Conservation (phyloP, 2,113 vertebrate species). For the Pygoscelis antarcticus region DNA sequence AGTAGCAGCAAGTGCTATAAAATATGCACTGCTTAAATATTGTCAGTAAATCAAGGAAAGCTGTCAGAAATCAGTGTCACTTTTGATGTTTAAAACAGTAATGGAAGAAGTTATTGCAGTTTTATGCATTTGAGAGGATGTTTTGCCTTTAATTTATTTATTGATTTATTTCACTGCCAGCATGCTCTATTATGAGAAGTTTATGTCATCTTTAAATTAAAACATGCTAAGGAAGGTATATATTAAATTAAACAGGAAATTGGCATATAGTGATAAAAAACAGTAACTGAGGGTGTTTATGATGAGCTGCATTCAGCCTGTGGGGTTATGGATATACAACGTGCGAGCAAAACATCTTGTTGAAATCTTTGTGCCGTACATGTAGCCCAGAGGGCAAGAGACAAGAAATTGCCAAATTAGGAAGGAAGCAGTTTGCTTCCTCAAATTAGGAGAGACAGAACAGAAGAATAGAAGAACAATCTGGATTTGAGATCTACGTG, state of each 20-base stretch:
- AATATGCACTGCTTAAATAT: not conserved
- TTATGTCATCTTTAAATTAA: constrained; percentile 49
- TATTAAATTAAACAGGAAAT: constrained; percentile 48
- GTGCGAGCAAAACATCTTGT: not conserved
- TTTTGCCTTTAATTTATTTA: constrained; percentile 21
- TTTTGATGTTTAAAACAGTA: constrained; percentile 43
- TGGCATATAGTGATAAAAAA: not conserved
- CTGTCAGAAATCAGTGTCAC: not conserved
- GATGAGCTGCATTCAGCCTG: not conserved
- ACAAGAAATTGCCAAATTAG: not conserved
- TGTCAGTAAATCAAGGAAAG: constrained; percentile 14
- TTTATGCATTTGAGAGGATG: constrained; percentile 19
- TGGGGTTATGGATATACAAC: not conserved
- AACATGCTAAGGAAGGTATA: constrained; percentile 28
- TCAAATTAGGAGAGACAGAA: not conserved
- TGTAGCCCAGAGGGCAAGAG: not conserved
- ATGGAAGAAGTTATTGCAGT: not conserved
- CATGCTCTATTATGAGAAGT: not conserved
- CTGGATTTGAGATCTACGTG: accelerated
- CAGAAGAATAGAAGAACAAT: not conserved
- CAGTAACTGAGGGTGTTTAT: not conserved
- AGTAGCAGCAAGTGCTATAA: not conserved
- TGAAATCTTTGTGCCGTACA: not conserved
- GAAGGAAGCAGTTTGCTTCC: not conserved
- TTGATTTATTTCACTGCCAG: constrained; percentile 30